Conservation (phyloP, 2,888 invertebrate genomes). For the Microplitis manilae region DNA sequence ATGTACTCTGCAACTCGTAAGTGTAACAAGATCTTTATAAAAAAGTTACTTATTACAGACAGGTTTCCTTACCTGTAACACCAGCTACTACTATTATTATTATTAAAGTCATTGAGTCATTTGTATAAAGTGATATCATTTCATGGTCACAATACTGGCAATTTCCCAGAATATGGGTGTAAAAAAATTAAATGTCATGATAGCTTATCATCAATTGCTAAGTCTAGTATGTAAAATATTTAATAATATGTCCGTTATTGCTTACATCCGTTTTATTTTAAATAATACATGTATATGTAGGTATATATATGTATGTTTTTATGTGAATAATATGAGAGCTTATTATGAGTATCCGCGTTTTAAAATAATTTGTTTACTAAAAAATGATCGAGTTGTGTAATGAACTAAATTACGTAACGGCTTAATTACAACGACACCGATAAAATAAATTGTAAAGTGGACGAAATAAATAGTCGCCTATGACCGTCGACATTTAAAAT, state of each 20-base stretch:
- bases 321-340: too few relatives aligned
- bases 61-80: conserved; percentile 7
- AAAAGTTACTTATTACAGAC: conserved; percentile 13
- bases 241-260: background rate
- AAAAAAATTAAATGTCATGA: conserved; percentile 17
- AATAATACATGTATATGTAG: background rate
- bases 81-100: conserved; percentile 4
- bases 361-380: background rate
- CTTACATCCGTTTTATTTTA: background rate
- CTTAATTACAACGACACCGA: background rate
- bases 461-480: conserved; percentile 22
- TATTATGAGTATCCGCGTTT: too few relatives aligned
- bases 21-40: conserved; percentile 50
- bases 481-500: conserved; percentile 30
- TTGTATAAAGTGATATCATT: background rate
- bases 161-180: conserved; percentile 3
- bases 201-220: background rate
- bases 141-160: background rate
- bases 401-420: conserved; percentile 8
- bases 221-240: background rate
- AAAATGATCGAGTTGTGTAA: background rate
- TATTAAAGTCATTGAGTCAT: conserved; percentile 44
- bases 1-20: conserved; percentile 71
- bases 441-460: conserved; percentile 15
- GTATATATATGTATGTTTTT: too few relatives aligned